phyloP scores from a whole-genome alignment of 2,888 invertebrate species.

The Andrena flavipes region DNA sequence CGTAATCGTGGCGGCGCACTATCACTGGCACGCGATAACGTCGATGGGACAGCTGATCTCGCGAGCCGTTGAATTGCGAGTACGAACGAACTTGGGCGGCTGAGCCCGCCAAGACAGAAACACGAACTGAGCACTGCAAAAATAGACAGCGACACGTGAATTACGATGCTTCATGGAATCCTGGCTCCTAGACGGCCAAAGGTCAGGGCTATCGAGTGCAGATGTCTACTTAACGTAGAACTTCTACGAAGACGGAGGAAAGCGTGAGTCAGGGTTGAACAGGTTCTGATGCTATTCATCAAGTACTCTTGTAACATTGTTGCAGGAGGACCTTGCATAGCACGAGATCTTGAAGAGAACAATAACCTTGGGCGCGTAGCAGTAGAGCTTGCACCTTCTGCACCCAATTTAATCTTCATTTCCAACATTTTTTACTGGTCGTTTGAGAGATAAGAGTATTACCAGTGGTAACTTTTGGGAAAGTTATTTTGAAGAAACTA shows the following conservation, averaged over 20 bases:
- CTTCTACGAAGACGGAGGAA: not conserved
- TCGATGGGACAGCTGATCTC: conserved; percentile 20
- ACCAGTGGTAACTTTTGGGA: too few relatives aligned
- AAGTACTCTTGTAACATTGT: not conserved
- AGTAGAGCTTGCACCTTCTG: too few relatives aligned
- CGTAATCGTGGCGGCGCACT: not conserved
- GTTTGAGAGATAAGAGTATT: too few relatives aligned
- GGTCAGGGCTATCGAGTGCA: conserved; percentile 28
- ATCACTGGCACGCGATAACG: not conserved
- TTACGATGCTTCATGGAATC: not conserved
- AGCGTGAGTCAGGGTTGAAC: conserved; percentile 5
- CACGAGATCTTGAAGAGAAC: not conserved
- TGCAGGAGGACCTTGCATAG: not conserved
- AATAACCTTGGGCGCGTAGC: too few relatives aligned
- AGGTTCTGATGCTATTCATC: conserved; percentile 2
- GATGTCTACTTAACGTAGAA: not conserved
- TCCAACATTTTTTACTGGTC: too few relatives aligned
- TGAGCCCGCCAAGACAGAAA: not conserved
- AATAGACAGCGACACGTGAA: conserved; percentile 20
- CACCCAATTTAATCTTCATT: too few relatives aligned
- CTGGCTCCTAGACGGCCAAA: conserved; percentile 3
- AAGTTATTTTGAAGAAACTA: too few relatives aligned
- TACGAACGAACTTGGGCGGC: not conserved
- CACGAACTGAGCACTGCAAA: not conserved
- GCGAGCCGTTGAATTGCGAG: not conserved